These are phyloP conservation scores for Helogale parvula DNA, from an alignment of 2,113 vertebrate species.

Conservation along the genomic window DNA sequence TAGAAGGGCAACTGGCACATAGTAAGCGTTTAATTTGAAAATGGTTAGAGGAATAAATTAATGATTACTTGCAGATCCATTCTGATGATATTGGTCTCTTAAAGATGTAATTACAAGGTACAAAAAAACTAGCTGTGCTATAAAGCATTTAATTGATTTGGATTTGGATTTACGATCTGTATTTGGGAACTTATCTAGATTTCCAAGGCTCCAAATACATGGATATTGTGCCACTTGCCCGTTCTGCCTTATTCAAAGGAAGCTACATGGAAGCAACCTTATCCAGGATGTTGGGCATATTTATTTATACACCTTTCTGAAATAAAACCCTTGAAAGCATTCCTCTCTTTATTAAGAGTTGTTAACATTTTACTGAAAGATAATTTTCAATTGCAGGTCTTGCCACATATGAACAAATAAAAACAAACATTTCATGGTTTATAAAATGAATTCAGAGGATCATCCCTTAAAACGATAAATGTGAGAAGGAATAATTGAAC, in stretches of 20 bases:
- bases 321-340: background rate
- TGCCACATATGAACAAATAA: constrained; percentile 27
- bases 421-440: constrained; percentile 9
- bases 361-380: background rate
- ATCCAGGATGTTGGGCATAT: background rate
- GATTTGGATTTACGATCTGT: background rate
- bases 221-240: background rate
- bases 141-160: constrained; percentile 10
- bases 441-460: background rate
- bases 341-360: background rate
- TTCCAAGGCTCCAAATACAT: background rate
- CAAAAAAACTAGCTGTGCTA: constrained; percentile 36
- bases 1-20: background rate
- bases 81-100: background rate
- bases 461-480: constrained; percentile 2
- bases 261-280: background rate
- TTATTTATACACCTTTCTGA: background rate
- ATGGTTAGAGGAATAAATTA: background rate
- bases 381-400: background rate
- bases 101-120: background rate
- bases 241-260: background rate
- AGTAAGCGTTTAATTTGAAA: background rate
- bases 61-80: constrained; percentile 7
- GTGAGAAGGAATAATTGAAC: background rate
- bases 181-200: background rate